A percentile compares a stretch with the other conserved stretches of the same genome.
These are phyloP conservation scores for Pituophis catenifer DNA, from an alignment of 2,113 vertebrate species.

Conservation along the genomic window DNA sequence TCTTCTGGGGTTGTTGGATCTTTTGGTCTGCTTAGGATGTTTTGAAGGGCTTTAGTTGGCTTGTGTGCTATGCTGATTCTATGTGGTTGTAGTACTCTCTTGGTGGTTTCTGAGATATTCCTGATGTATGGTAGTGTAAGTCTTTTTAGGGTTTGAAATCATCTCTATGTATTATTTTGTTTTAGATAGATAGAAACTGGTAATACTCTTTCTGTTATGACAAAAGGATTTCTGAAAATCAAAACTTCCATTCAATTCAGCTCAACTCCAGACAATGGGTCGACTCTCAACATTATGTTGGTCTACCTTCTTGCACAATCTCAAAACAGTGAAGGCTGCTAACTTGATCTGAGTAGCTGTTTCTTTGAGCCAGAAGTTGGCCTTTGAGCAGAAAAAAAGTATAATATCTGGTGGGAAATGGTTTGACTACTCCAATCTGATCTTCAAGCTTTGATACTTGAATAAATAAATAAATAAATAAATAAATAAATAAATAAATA, in stretches of 20 bases:
- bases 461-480: too few species aligned
- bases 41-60: neutral
- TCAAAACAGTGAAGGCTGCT: neutral
- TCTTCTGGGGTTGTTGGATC: neutral
- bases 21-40: neutral
- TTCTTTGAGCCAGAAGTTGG: neutral
- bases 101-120: too few species aligned
- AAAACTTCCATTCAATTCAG: neutral
- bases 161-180: neutral
- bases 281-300: neutral
- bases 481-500: too few species aligned
- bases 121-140: too few species aligned
- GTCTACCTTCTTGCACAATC: neutral
- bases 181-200: neutral
- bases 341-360: neutral
- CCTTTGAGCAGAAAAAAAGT: neutral
- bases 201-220: neutral
- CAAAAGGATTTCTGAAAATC: neutral
- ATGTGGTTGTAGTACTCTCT: too few species aligned
- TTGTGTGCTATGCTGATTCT: too few species aligned
- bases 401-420: neutral
- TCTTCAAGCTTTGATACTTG: neutral
- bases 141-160: neutral
- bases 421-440: neutral
- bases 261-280: neutral